Conservation (phyloP, 1,140 invertebrate genomes). For the Ericerus pela region DNA sequence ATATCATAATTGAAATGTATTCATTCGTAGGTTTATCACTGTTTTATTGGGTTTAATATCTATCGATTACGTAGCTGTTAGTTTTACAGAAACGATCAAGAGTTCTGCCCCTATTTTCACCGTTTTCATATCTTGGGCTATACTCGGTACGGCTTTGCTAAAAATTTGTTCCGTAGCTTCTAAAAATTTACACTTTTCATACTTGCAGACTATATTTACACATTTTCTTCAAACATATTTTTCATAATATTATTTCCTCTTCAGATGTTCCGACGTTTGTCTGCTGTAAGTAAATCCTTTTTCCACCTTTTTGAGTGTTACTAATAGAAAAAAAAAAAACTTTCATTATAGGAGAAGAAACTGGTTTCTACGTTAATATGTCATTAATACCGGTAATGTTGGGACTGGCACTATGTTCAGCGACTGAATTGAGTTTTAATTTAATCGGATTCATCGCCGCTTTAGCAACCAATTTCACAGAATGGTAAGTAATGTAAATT, state of each 20-base stretch:
- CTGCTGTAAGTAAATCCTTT: too few relatives aligned
- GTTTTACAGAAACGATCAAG: constrained; percentile 76
- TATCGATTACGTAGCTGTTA: constrained; percentile 68
- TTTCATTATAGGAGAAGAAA: constrained; percentile 43
- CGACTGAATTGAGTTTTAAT: constrained; percentile 69
- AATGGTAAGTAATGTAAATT: constrained; percentile 40
- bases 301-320: too few relatives aligned
- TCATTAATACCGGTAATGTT: constrained; percentile 73
- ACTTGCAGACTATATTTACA: too few relatives aligned
- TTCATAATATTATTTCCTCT: too few relatives aligned
- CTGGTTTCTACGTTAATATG: constrained; percentile 57
- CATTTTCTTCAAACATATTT: too few relatives aligned
- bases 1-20: background rate
- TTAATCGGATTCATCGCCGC: constrained; percentile 59
- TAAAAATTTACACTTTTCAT: too few relatives aligned
- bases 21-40: constrained; percentile 48
- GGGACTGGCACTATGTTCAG: constrained; percentile 65
- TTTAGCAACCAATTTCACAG: constrained; percentile 65
- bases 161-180: too few relatives aligned
- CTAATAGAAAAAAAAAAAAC: too few relatives aligned
- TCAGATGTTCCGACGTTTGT: too few relatives aligned
- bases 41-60: constrained; percentile 61
- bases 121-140: constrained; percentile 55
- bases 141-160: constrained; percentile 44
- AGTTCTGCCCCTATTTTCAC: constrained; percentile 73